A percentile compares a stretch with the other conserved stretches of the same genome.
Conservation (phyloP, 1,140 invertebrate species). For the Drosophila quadrilineata region DNA sequence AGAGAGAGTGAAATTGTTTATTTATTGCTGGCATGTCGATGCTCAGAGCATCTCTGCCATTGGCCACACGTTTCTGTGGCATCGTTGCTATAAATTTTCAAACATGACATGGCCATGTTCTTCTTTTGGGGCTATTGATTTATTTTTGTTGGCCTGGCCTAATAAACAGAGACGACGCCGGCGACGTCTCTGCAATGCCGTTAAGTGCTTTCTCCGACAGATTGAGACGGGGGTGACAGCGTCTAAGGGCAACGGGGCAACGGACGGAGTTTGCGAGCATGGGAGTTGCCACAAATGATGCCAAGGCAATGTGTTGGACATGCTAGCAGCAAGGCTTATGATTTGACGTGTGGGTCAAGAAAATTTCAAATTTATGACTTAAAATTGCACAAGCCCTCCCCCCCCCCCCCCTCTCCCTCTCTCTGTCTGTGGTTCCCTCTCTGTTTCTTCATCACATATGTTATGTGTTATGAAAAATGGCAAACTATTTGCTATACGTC, state of each 20-base stretch:
- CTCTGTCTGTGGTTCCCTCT: too few relatives aligned
- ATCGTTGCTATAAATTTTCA: constrained; percentile 50
- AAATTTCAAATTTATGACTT: constrained; percentile 15
- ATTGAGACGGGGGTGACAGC: neutral
- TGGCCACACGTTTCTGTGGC: constrained; percentile 30
- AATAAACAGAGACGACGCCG: constrained; percentile 21
- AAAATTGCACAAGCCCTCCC: too few relatives aligned
- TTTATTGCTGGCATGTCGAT: constrained; percentile 45
- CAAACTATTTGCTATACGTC: too few relatives aligned
- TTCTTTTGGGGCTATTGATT: constrained; percentile 40
- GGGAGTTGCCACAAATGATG: constrained; percentile 13
- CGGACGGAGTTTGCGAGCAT: neutral
- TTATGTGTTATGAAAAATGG: too few relatives aligned
- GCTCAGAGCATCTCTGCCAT: constrained; percentile 3
- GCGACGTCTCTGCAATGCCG: constrained; percentile 21
- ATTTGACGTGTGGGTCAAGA: constrained; percentile 23
- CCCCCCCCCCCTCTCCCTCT: too few relatives aligned
- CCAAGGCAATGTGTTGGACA: constrained; percentile 3
- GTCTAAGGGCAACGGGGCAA: neutral
- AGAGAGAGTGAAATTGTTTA: constrained; percentile 51
- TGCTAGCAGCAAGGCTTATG: constrained; percentile 8
- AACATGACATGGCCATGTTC: constrained; percentile 48
- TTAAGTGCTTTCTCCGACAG: constrained; percentile 22
- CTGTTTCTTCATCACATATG: too few relatives aligned
- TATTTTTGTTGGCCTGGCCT: constrained; percentile 46